Evolutionary conservation across 2,888 invertebrate species (phyloP).

Genomic region (Brassicogethes aeneus): DNA sequence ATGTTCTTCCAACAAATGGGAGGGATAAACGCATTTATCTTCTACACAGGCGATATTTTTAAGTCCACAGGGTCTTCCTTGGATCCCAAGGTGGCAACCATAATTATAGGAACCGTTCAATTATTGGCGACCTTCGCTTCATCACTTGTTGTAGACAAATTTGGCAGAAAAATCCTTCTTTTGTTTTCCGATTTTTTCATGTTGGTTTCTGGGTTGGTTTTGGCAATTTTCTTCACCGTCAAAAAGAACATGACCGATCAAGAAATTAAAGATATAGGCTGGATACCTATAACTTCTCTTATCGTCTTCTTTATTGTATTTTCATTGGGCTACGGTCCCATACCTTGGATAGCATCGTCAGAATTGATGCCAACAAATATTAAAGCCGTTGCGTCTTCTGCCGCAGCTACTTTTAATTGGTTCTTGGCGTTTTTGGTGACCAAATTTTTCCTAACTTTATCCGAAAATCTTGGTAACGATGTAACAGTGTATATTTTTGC

Average conservation of each 20-base stretch:
- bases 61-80: constrained; percentile 49
- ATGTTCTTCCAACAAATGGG: constrained; percentile 86
- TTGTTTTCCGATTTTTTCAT: constrained; percentile 61
- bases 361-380: constrained; percentile 75
- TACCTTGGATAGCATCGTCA: constrained; percentile 79
- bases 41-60: constrained; percentile 70
- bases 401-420: constrained; percentile 78
- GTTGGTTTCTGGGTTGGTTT: constrained; percentile 56
- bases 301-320: constrained; percentile 71
- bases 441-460: constrained; percentile 57
- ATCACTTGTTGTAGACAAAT: constrained; percentile 67
- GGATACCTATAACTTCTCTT: constrained; percentile 66
- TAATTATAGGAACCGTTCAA: constrained; percentile 65
- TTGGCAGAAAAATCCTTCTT: constrained; percentile 70
- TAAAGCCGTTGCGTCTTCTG: constrained; percentile 65
- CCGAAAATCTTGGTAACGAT: constrained; percentile 47
- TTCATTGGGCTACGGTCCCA: constrained; percentile 77
- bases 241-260: constrained; percentile 34
- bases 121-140: constrained; percentile 67
- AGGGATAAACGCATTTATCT: constrained; percentile 76
- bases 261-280: constrained; percentile 49
- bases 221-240: constrained; percentile 61
- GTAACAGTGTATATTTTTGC: constrained; percentile 70
- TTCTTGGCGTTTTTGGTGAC: constrained; percentile 71
- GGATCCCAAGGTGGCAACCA: constrained; percentile 48